Percentiles rank a stretch among this genome's conserved stretches.
These are phyloP conservation scores for Micromesistius poutassou DNA, from an alignment of 2,797 vertebrate species.

Conservation along the genomic window DNA sequence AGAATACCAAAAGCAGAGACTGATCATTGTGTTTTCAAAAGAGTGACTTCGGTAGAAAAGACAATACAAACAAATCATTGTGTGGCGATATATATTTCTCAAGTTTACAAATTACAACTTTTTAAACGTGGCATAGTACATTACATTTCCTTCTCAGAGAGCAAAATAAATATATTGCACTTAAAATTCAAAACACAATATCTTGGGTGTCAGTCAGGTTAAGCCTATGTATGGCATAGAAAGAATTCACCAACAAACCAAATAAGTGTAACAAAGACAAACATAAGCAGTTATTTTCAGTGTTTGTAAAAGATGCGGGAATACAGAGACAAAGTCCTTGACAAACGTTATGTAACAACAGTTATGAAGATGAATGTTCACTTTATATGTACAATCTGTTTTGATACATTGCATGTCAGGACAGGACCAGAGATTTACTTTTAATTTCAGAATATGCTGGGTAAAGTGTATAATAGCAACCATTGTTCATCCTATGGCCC, in stretches of 20 bases:
- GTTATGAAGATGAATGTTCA: slow-evolving; percentile 13
- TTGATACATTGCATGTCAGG: slow-evolving; percentile 1
- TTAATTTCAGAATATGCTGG: slow-evolving; percentile 5
- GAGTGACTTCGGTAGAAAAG: background rate
- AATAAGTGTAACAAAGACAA: slow-evolving; percentile 63
- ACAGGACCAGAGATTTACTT: background rate
- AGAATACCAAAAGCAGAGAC: background rate
- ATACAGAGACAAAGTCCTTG: background rate
- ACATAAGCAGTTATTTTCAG: slow-evolving; percentile 65
- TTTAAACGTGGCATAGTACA: slow-evolving; percentile 88
- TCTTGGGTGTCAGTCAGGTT: slow-evolving; percentile 71
- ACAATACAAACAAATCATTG: slow-evolving; percentile 18
- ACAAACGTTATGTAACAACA: slow-evolving; percentile 25
- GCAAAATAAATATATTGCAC: slow-evolving; percentile 99
- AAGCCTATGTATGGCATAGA: slow-evolving; percentile 52
- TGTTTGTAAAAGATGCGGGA: slow-evolving; percentile 38
- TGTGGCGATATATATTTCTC: slow-evolving; percentile 77
- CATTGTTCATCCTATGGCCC: background rate
- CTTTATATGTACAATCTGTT: slow-evolving; percentile 5
- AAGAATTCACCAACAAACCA: slow-evolving; percentile 27
- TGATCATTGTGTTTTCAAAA: background rate
- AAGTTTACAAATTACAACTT: slow-evolving; percentile 88
- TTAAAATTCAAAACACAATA: slow-evolving; percentile 86
- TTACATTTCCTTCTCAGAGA: slow-evolving; percentile 88
- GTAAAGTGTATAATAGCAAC: background rate